Evolutionary conservation across 64 coral and sea anemone species (phyloP).

Genomic region (Dendronephthya gigantea): DNA sequence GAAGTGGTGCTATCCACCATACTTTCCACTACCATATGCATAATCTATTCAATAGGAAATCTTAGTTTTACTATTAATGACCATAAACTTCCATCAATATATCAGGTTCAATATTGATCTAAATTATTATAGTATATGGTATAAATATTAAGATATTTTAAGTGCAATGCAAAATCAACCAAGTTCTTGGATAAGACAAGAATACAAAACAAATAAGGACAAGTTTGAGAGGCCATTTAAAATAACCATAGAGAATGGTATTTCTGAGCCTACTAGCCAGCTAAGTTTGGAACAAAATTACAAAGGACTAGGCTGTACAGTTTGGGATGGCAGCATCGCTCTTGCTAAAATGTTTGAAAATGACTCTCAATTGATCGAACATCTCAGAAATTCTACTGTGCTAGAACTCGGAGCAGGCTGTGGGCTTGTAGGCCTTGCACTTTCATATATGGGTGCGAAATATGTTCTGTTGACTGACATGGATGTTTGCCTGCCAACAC

Average conservation of each 20-base stretch:
- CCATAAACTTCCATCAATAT: no score
- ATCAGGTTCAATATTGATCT: no score
- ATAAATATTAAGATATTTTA: not conserved
- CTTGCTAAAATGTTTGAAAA: constrained; percentile 96
- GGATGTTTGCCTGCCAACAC: constrained; percentile 57
- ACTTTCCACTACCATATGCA: no score
- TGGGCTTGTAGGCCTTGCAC: constrained; percentile 72
- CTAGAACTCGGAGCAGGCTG: constrained; percentile 88
- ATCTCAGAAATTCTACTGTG: constrained; percentile 29
- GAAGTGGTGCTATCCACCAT: no score
- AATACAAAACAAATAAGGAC: constrained; percentile 85
- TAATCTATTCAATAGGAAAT: no score
- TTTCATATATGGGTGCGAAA: constrained; percentile 58
- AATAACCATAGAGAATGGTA: constrained; percentile 32
- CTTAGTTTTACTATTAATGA: no score
- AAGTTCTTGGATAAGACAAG: constrained; percentile 57
- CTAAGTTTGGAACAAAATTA: no score
- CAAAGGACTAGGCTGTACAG: constrained; percentile 72
- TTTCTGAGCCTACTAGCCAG: not conserved
- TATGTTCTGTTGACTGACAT: constrained; percentile 57
- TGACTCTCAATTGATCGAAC: constrained; percentile 23
- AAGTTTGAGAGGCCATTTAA: constrained; percentile 71
- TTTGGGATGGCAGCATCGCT: constrained; percentile 93
- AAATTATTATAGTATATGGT: no score
- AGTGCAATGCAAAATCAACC: not conserved